A percentile compares a stretch with the other conserved stretches of the same genome.
Evolutionary conservation across 2,113 vertebrate genomes (phyloP).

Genomic region (Neogobius melanostomus): DNA sequence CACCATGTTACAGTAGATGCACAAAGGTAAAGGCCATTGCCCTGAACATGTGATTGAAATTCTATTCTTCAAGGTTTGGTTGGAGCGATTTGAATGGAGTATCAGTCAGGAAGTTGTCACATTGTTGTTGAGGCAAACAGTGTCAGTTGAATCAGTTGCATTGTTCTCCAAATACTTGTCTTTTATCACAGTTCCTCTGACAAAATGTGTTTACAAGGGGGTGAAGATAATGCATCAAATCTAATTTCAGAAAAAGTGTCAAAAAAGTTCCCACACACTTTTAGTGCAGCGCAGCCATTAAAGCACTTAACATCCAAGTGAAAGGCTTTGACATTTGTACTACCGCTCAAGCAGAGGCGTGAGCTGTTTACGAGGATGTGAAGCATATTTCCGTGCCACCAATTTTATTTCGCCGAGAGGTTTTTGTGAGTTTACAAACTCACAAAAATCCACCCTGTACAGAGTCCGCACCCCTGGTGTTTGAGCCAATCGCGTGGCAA

Average conservation of each 20-base stretch:
- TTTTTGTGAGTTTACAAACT: no score
- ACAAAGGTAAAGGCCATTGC: no score
- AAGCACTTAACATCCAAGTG: conserved; percentile 17
- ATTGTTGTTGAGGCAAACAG: not conserved
- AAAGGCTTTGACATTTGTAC: conserved; percentile 9
- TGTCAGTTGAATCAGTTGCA: not conserved
- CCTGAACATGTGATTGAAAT: conserved; percentile 2
- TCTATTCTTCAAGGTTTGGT: not conserved
- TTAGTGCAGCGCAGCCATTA: conserved; percentile 2
- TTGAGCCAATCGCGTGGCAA: no score
- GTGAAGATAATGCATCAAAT: conserved; percentile 16
- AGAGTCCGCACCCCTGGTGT: no score
- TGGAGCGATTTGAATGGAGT: conserved; percentile 6
- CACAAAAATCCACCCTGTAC: no score
- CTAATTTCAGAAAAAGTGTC: conserved; percentile 37
- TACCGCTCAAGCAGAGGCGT: not conserved
- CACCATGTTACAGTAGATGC: no score
- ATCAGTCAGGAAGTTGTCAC: no score
- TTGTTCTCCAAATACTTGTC: conserved; percentile 30
- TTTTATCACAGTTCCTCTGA: conserved; percentile 17
- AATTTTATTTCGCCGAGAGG: not conserved
- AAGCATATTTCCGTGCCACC: conserved; percentile 1
- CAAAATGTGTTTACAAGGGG: conserved; percentile 26
- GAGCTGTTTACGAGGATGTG: not conserved
- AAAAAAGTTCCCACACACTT: conserved; percentile 11